A percentile compares a stretch with the other conserved stretches of the same genome.
Conservation (phyloP, 2,888 invertebrate genomes). For the Cheilosia grossa region DNA sequence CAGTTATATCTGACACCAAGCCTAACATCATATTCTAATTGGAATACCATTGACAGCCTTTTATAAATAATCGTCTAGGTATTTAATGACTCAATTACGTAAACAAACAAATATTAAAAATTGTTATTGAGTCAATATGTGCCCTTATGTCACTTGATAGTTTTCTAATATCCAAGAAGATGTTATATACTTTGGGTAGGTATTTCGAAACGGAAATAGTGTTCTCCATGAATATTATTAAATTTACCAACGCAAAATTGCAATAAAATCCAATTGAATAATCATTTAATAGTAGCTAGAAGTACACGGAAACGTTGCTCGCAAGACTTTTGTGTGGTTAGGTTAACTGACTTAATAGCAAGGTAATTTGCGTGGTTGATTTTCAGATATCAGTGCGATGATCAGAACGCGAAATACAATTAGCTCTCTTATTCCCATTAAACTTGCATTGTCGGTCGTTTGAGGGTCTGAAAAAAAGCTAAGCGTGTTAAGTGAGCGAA, state of each 20-base stretch:
- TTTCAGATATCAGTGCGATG: slow-evolving; percentile 21
- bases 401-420: slow-evolving; percentile 33
- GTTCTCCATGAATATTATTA: neutral
- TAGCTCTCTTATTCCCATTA: slow-evolving; percentile 34
- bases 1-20: no score
- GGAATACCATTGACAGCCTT: slow-evolving; percentile 9
- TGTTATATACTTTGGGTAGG: slow-evolving; percentile 1
- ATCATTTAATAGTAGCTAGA: neutral
- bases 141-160: neutral
- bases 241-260: slow-evolving; percentile 9
- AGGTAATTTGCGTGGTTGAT: slow-evolving; percentile 20
- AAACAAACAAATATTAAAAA: neutral
- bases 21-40: neutral
- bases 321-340: slow-evolving; percentile 1
- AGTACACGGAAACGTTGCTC: slow-evolving; percentile 10
- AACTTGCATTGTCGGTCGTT: slow-evolving; percentile 16
- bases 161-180: neutral
- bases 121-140: slow-evolving; percentile 2
- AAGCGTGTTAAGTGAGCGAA: neutral
- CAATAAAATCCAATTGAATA: slow-evolving; percentile 9
- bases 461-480: neutral
- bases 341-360: slow-evolving; percentile 40
- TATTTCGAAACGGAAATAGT: slow-evolving; percentile 20
- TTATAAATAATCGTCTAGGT: neutral
- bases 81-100: slow-evolving; percentile 6